Percentiles rank a stretch among this genome's conserved stretches.
Evolutionary conservation across 2,888 invertebrate species (phyloP).

Genomic region (Sipunculus nudus): DNA sequence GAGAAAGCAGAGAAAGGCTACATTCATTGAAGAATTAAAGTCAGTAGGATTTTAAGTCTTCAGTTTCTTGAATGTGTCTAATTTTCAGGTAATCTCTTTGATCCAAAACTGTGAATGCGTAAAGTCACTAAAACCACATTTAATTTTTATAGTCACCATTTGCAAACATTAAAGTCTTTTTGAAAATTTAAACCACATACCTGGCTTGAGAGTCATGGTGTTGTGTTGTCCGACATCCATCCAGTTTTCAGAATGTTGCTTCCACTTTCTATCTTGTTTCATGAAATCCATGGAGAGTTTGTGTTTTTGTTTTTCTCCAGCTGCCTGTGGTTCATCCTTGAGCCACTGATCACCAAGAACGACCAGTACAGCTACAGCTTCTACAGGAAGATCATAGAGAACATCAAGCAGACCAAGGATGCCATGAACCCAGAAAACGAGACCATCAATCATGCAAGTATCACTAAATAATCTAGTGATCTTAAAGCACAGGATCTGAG

Average conservation of each 20-base stretch:
- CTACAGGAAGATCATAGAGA: constrained; percentile 90
- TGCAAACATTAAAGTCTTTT: too few species aligned
- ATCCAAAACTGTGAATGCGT: not conserved
- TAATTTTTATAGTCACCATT: too few species aligned
- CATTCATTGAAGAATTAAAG: not conserved
- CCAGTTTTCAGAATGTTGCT: too few species aligned
- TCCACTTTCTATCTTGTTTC: too few species aligned
- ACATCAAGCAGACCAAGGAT: constrained; percentile 94
- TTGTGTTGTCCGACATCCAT: too few species aligned
- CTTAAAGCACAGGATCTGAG: not conserved
- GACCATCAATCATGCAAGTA: constrained; percentile 80
- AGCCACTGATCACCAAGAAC: constrained; percentile 90
- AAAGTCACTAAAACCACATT: too few species aligned
- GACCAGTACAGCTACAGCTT: constrained; percentile 96
- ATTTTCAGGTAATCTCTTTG: not conserved
- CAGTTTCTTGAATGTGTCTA: not conserved
- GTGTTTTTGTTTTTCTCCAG: constrained; percentile 57
- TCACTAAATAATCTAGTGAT: not conserved
- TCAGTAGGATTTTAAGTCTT: not conserved
- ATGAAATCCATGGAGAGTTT: too few species aligned
- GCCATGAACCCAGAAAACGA: constrained; percentile 86
- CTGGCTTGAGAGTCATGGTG: too few species aligned
- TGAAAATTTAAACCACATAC: too few species aligned
- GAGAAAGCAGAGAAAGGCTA: not conserved
- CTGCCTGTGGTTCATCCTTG: constrained; percentile 93